phyloP scores from a whole-genome alignment of 2,113 vertebrate species.

The Nannobrachium achirus region DNA sequence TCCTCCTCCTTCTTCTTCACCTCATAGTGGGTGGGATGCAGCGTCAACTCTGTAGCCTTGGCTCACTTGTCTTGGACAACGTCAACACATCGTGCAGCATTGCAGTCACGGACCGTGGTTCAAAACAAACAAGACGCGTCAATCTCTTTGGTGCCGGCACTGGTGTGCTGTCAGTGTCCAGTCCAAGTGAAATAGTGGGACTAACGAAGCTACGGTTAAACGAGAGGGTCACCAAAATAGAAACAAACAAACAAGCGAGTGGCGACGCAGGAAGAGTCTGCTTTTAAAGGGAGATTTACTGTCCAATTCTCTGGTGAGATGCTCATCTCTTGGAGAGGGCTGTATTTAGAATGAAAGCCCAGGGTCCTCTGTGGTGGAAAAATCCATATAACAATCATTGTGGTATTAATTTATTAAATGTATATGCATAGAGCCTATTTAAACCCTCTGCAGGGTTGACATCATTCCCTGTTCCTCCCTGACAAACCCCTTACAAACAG shows the following conservation, averaged over 20 bases:
- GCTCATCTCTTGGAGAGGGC: conserved; percentile 47
- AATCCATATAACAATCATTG: too few relatives aligned
- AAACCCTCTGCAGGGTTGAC: too few relatives aligned
- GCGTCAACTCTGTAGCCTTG: conserved; percentile 30
- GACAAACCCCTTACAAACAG: too few relatives aligned
- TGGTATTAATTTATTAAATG: too few relatives aligned
- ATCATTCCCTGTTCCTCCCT: too few relatives aligned
- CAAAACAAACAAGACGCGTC: conserved; percentile 57
- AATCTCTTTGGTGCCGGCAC: conserved; percentile 17
- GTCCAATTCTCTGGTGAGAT: conserved; percentile 51
- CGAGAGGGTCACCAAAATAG: conserved; percentile 42
- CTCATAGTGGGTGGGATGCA: conserved; percentile 65
- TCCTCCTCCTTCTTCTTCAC: conserved; percentile 8
- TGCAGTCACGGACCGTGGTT: conserved; percentile 26
- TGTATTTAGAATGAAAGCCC: conserved; percentile 60
- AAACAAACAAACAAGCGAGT: conserved; percentile 38
- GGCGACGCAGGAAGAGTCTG: conserved; percentile 22
- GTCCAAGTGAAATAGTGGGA: conserved; percentile 13
- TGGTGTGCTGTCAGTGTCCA: conserved; percentile 5
- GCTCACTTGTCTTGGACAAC: conserved; percentile 34
- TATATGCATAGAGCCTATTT: too few relatives aligned
- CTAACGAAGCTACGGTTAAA: conserved; percentile 42
- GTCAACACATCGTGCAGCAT: conserved; percentile 43
- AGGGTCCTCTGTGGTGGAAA: too few relatives aligned
- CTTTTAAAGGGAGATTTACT: conserved; percentile 45